Base-by-base conservation (phyloP, 2,113 vertebrate genomes). In the Camelus dromedarius region DNA sequence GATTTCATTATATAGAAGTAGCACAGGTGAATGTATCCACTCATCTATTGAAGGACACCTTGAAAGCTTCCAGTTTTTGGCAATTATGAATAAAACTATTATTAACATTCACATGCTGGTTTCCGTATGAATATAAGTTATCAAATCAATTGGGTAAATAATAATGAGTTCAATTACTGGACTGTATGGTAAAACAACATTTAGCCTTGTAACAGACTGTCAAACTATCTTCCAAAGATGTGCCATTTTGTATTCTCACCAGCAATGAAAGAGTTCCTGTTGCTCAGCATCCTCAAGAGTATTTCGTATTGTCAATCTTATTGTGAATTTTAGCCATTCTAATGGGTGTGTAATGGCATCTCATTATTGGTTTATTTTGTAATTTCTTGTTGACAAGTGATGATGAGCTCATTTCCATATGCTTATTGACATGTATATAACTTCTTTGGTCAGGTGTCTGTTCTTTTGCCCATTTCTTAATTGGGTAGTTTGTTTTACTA, bases 251-350 rank as follows among this genome's bases (percentile, higher is more conserved):
- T 20, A 94, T 58, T 42, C 38, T 42, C 38, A 76, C 8, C 3
- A 72, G 46, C 8, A 86, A 91, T 91, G 54, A 90, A 60, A 75
- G 69, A 79, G 42, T 73, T 85, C 56, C 42, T 94, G 11, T 76
- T 86, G 84, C 5, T 93, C 46, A 83, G n/a, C 3, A 84, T 85
- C 16, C 72, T 84, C 32, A 89, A 79, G 4, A 77, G 54, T 8
- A 77, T 77, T 86, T 95, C 72, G 60, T 81, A 82, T 35, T 92
- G 35, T 72, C 73, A 86, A 54, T 72, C 92, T 95, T 95, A 66
- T 14, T 58, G n/a, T 72, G 20, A 26, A 73, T 77, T 77, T 95
- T 64, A 93, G 67, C 52, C n/a, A 89, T 91, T 87, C 16, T 66
- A 75, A 66, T 86, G 58, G 18, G 46, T 77, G 18, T 58, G 46